Percentiles rank a stretch among this genome's conserved stretches.
Conservation (phyloP, 2,888 invertebrate genomes). For the Trissolcus brochymenae region DNA sequence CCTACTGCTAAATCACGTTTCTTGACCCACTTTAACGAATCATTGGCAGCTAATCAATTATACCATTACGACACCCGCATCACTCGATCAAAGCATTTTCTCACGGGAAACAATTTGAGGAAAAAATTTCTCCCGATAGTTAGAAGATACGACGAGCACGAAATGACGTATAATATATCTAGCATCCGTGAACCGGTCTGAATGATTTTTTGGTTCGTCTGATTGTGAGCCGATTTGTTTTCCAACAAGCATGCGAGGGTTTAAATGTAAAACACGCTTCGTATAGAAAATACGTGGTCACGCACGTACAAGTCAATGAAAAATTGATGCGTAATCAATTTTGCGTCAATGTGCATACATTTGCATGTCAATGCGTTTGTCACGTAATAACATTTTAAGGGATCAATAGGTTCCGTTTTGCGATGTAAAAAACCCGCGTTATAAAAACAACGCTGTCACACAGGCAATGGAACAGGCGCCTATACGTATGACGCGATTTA, state of each 20-base stretch:
- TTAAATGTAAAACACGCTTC: slow-evolving; percentile 37
- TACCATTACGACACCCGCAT: slow-evolving; percentile 42
- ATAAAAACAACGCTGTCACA: background rate
- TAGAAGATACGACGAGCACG: slow-evolving; percentile 15
- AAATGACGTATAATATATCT: slow-evolving; percentile 34
- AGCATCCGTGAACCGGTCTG: slow-evolving; percentile 19
- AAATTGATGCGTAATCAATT: slow-evolving; percentile 48
- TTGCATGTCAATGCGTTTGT: slow-evolving; percentile 34
- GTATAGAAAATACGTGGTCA: slow-evolving; percentile 29
- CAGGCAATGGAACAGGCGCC: background rate
- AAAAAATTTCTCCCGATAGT: slow-evolving; percentile 4
- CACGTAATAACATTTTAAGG: slow-evolving; percentile 20
- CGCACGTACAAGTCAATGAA: slow-evolving; percentile 40
- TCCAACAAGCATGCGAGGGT: slow-evolving; percentile 7
- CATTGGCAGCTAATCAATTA: slow-evolving; percentile 55
- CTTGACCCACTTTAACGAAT: slow-evolving; percentile 54
- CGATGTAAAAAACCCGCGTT: background rate
- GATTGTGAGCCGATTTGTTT: slow-evolving; percentile 19
- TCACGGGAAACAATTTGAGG: slow-evolving; percentile 43
- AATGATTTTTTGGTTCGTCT: slow-evolving; percentile 6
- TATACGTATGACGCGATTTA: slow-evolving; percentile 25
- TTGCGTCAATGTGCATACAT: slow-evolving; percentile 38
- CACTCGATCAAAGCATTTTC: slow-evolving; percentile 36
- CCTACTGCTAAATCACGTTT: slow-evolving; percentile 46
- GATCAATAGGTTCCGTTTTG: slow-evolving; percentile 36